Percentiles rank a stretch among this genome's conserved stretches.
These are phyloP conservation scores for Salticus scenicus DNA, from an alignment of 2,888 invertebrate genomes.

Conservation along the genomic window DNA sequence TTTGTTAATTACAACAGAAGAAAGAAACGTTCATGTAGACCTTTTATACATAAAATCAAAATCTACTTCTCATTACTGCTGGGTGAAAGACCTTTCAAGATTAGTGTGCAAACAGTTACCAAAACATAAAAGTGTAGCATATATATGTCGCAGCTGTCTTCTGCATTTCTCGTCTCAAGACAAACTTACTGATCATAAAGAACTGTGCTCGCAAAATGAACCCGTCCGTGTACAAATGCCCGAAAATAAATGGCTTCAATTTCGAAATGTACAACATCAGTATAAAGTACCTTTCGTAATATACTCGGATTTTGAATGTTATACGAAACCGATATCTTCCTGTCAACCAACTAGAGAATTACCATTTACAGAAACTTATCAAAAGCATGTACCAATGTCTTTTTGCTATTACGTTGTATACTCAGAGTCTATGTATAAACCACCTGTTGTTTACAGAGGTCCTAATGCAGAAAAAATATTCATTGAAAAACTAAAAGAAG, in stretches of 20 bases:
- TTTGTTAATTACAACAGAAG: neutral
- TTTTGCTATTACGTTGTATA: neutral
- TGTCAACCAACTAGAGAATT: neutral
- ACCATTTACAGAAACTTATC: neutral
- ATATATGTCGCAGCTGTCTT: neutral
- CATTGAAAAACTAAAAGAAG: neutral
- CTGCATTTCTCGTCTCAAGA: neutral
- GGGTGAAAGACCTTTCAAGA: neutral
- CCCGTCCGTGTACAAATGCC: constrained; percentile 8
- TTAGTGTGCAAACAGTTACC: neutral
- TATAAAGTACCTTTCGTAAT: constrained; percentile 11
- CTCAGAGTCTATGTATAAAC: neutral
- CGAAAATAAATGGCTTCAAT: neutral
- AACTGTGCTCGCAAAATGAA: neutral
- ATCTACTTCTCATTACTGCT: neutral
- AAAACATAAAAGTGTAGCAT: neutral
- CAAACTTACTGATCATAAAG: neutral
- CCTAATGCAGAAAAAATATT: neutral
- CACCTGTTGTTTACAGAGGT: constrained; percentile 12
- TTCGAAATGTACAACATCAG: neutral
- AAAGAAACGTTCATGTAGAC: neutral
- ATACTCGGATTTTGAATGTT: constrained; percentile 21
- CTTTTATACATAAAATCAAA: neutral
- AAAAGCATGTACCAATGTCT: neutral
- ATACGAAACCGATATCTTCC: neutral